These are phyloP conservation scores for Myotis brandtii DNA, from an alignment of 2,113 vertebrate genomes.

Conservation along the genomic window DNA sequence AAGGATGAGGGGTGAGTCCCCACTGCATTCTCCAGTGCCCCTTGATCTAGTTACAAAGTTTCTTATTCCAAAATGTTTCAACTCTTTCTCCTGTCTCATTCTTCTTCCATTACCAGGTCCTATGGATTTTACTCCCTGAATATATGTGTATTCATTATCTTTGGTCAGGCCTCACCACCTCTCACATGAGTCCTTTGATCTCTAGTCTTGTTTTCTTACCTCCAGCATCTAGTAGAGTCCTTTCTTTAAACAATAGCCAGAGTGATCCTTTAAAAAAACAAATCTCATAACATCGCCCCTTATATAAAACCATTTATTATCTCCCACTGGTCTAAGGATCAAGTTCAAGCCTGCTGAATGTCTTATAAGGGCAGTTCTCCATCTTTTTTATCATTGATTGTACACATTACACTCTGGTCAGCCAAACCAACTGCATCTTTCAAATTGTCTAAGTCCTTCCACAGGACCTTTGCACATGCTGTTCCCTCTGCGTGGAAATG, in stretches of 20 bases:
- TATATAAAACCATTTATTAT: not conserved
- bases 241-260: not conserved
- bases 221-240: not conserved
- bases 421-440: not conserved
- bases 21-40: not conserved
- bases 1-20: not conserved
- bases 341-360: not conserved
- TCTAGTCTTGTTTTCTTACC: not conserved
- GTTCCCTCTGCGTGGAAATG: not conserved
- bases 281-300: not conserved
- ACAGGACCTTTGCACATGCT: not conserved
- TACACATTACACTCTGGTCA: not conserved
- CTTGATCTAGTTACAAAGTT: not conserved
- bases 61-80: not conserved
- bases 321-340: not conserved
- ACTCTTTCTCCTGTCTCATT: not conserved
- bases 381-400: not conserved
- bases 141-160: not conserved
- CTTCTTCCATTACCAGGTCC: not conserved
- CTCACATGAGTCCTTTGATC: not conserved
- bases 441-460: not conserved
- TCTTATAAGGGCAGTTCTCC: not conserved
- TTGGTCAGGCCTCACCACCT: not conserved
- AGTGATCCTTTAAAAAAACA: not conserved
- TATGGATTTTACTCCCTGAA: not conserved